Base-by-base conservation (phyloP, 2,888 invertebrate genomes). In the Ectemnius continuus region DNA sequence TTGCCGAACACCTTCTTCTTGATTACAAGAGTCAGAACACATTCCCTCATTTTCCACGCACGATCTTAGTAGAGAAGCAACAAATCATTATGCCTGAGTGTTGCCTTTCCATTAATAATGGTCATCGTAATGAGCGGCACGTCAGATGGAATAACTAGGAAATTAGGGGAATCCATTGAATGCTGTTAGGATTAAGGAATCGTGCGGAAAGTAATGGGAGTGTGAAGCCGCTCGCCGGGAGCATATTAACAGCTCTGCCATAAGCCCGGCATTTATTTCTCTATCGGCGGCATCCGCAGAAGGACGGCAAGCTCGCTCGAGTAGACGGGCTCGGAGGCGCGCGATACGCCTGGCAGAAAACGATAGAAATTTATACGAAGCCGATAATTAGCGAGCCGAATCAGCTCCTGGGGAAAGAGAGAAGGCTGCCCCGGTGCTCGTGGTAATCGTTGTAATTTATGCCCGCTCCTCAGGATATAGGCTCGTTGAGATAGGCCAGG, bases 381-480 rank as follows among this genome's bases (percentile, higher is more conserved):
- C 82, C 85, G 88, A 83, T 88, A 88, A 88, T 88, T 88, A 88
- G 88, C 86, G 78, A 79, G 79, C 81, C 76, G 85, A 83, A 82
- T 83, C 83, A 73, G 64, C 73, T 79, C 48, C 75, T 57, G 75
- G 68, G 67, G 68, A 36, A 36, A 36, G 36, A 36, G 36, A 36
- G 36, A 75, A 61, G 73, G 75, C 75, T 75, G 52, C 61, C 58
- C 75, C 76, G 66, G 76, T 64, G 74, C 74, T 68, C 62, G 71
- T 61, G 85, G 85, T 88, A 88, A 88, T 89, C 88, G 88, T 83
- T 78, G 86, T 88, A 87, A 89, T 88, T 88, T 89, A 89, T 88
- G 86, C 83, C 78, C 72, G 81, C 76, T 80, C 80, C 71, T 79
- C 75, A 76, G 86, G 86, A 88, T 87, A 85, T 85, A 86, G 82